Conservation (phyloP, 2,113 vertebrate genomes). For the Siniperca chuatsi region DNA sequence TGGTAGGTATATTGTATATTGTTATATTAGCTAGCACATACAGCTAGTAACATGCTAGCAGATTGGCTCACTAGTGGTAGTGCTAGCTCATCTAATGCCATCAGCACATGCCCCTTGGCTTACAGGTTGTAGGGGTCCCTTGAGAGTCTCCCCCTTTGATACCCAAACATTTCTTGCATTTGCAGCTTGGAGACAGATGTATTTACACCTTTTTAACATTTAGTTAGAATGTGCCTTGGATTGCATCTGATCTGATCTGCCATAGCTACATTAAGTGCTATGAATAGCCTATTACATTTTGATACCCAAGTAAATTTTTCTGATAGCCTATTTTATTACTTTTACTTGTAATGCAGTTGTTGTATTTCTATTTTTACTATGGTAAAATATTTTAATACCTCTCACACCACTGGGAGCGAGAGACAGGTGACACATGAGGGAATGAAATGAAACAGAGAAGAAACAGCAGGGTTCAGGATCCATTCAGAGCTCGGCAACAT, state of each 20-base stretch:
- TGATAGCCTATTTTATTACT: not conserved
- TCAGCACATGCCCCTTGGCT: not conserved
- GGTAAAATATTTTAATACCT: not conserved
- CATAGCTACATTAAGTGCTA: not conserved
- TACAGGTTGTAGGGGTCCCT: not conserved
- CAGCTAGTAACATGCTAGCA: not conserved
- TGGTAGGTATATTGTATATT: too few relatives aligned
- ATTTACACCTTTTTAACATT: not conserved
- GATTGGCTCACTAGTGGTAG: not conserved
- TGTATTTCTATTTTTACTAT: constrained; percentile 1
- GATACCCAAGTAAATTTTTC: not conserved
- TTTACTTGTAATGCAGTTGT: not conserved
- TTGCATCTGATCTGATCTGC: not conserved
- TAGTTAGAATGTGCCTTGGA: not conserved
- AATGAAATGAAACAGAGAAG: constrained; percentile 51
- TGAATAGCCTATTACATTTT: not conserved
- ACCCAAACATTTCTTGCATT: not conserved
- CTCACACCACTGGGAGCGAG: not conserved
- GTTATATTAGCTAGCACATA: not conserved
- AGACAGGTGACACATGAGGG: constrained; percentile 14
- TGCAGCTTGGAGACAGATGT: not conserved
- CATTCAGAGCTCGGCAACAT: constrained; percentile 45
- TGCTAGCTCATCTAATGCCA: not conserved
- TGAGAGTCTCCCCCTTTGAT: not conserved
- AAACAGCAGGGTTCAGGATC: constrained; percentile 41